These are phyloP conservation scores for Podarcis cretensis DNA, from an alignment of 2,113 vertebrate species.

Conservation along the genomic window DNA sequence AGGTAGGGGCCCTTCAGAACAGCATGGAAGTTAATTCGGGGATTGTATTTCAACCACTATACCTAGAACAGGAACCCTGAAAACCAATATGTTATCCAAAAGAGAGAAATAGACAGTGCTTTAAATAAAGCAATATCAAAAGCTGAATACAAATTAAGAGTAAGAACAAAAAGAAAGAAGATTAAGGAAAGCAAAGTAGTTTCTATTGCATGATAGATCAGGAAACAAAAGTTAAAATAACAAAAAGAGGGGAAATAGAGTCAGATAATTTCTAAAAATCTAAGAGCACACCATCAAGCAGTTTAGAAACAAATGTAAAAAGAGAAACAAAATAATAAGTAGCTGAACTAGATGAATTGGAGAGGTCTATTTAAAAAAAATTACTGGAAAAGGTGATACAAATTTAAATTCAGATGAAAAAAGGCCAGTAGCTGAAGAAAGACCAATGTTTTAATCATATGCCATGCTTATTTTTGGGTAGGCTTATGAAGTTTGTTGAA, in stretches of 20 bases:
- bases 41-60: background rate
- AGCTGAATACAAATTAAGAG: background rate
- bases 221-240: background rate
- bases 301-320: background rate
- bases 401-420: background rate
- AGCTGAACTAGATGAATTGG: background rate
- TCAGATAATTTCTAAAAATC: background rate
- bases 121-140: background rate
- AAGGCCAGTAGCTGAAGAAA: background rate
- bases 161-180: background rate
- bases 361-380: background rate
- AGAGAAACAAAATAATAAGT: background rate
- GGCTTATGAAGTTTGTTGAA: background rate
- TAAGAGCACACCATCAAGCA: background rate
- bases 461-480: background rate
- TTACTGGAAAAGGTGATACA: too few species aligned
- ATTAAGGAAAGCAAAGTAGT: background rate
- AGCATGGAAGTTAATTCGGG: background rate
- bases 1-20: background rate
- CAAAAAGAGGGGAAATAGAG: background rate
- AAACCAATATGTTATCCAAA: background rate
- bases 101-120: background rate
- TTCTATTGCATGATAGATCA: background rate
- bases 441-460: too few species aligned
- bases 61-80: background rate